Base-by-base conservation (phyloP, 1,140 invertebrate species). In the Bombus terrestris region DNA sequence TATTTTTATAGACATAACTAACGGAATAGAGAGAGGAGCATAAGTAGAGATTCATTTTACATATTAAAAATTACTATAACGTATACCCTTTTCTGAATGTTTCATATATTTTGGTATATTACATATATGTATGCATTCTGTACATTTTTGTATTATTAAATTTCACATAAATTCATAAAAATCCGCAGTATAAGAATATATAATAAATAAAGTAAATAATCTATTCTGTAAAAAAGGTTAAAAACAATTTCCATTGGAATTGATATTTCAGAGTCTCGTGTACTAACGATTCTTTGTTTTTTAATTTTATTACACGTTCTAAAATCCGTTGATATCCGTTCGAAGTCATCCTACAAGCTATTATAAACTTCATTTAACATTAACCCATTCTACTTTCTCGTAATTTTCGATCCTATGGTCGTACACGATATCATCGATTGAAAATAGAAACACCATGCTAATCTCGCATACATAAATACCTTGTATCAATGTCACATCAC, bases 401-500 rank as follows among this genome's bases (percentile, higher is more conserved):
- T 47, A 74, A 2, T 25, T 74, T 74, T 47, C 41, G n/a, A 74
- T 32, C 4, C 15, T 22, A 35, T 2, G n/a, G 32, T 32, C 6
- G 8, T 41, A 41, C 22, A 41, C 71, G 8, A 41, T n/a, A 72
- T n/a, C 4, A 28, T 41, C 25, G 39, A 4, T 37, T 32, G 32
- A 35, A 15, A 35, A 57, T 59, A 59, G 5, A 28, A 59, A 76
- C 10, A 28, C 2, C 22, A 74, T 74, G n/a, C 28, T 73, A 10
- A 73, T 43, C 5, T 43, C 25, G n/a, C 1, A 41, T 41, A 47
- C 22, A 47, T 37, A 80, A 59, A 43, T 85, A 85, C 83, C 83
- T 81, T 3, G 41, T 53, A 59, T 77, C 9, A 78, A 12, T 66
- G 43, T 84, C 75, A 85, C 66, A 78, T 84, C 75, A 85, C 66